Evolutionary conservation across 1,140 invertebrate genomes (phyloP).

Genomic region (Semibalanus balanoides): DNA sequence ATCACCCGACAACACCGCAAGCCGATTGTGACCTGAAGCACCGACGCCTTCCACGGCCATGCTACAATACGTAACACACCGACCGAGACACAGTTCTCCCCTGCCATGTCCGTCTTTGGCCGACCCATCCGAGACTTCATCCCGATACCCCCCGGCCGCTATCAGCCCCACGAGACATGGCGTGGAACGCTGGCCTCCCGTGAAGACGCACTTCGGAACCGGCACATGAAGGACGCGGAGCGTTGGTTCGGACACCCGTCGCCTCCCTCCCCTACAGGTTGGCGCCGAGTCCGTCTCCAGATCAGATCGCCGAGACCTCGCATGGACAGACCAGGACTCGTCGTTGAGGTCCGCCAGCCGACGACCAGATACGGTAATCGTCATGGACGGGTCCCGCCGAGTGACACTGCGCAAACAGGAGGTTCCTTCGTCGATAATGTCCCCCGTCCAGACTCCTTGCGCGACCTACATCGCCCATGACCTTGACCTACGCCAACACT

Average conservation of each 20-base stretch:
- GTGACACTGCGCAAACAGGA: slow-evolving; percentile 9
- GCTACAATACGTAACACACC: slow-evolving; percentile 11
- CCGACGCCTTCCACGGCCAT: not conserved
- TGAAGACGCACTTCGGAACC: not conserved
- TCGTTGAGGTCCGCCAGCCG: slow-evolving; percentile 6
- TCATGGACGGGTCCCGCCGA: slow-evolving; percentile 7
- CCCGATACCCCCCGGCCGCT: not conserved
- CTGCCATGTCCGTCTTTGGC: slow-evolving; percentile 5
- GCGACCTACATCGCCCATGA: no score
- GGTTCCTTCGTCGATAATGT: slow-evolving; percentile 8
- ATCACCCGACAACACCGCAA: slow-evolving; percentile 4
- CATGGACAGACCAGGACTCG: slow-evolving; percentile 8
- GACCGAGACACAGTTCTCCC: slow-evolving; percentile 4
- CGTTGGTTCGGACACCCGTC: slow-evolving; percentile 6
- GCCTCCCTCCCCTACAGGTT: not conserved
- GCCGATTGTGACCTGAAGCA: not conserved
- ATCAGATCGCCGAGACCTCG: slow-evolving; percentile 4
- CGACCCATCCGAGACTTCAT: slow-evolving; percentile 7
- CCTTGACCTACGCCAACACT: no score
- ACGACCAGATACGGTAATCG: slow-evolving; percentile 9
- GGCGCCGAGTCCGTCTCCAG: slow-evolving; percentile 5
- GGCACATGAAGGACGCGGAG: not conserved
- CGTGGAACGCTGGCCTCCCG: not conserved
- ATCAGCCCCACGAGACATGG: not conserved
- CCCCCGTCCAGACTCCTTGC: no score